phyloP scores from a whole-genome alignment of 2,888 invertebrate genomes.

The Parnassius glacialis region DNA sequence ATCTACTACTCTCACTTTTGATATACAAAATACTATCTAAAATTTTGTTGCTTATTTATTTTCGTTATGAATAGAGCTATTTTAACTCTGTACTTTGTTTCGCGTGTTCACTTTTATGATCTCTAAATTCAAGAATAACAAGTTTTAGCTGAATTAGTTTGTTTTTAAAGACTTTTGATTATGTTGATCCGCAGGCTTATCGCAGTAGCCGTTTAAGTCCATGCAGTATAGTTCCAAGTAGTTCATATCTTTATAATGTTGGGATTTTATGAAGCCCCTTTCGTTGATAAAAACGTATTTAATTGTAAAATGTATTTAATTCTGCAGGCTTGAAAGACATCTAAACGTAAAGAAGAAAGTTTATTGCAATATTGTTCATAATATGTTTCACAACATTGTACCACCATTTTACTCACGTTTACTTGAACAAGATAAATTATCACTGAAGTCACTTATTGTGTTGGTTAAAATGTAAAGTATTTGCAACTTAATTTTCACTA shows the following conservation, averaged over 20 bases:
- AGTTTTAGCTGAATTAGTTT: background rate
- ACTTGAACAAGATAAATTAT: too few species aligned
- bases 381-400: too few species aligned
- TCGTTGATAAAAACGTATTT: constrained; percentile 4
- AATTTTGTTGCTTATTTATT: too few species aligned
- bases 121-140: constrained; percentile 2
- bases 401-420: too few species aligned
- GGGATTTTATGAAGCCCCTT: constrained; percentile 6
- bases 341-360: too few species aligned
- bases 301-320: constrained; percentile 17
- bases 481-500: too few species aligned
- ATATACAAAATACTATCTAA: too few species aligned
- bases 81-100: background rate
- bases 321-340: constrained; percentile 16
- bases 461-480: too few species aligned
- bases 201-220: constrained; percentile 4
- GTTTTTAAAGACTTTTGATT: constrained; percentile 16
- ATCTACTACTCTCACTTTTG: too few species aligned
- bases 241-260: constrained; percentile 12
- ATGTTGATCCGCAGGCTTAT: constrained; percentile 13
- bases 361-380: too few species aligned
- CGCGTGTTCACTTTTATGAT: background rate
- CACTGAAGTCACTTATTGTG: too few species aligned
- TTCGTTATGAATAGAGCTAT: too few species aligned
- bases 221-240: background rate